Evolutionary conservation across 2,888 invertebrate genomes (phyloP), one percentile per base, ranked within the genome.

Genomic region (Dryomyza anilis): DNA sequence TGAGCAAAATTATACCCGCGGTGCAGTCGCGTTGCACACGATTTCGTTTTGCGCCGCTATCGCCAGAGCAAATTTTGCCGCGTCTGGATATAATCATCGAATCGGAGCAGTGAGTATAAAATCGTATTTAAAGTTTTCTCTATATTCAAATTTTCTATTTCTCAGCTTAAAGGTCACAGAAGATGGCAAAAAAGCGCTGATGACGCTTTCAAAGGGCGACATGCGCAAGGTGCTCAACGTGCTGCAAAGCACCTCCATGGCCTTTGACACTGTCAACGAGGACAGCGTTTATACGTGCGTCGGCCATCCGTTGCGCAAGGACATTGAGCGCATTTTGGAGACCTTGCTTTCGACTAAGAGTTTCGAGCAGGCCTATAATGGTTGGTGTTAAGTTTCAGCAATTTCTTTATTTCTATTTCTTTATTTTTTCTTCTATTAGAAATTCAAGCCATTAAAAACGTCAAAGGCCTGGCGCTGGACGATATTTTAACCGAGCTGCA

Each of bases 1-100:
- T 99, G 73, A 94, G 96, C 74, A 98, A 98, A 86, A 98, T 99
- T 68, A 99, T 98, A 75, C 99, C 99, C 16, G 98, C 99, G 4
- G 86, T 99, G 62, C 99, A 99, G 84, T 99, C 98, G 14, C 88
- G 99, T 73, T 99, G 98, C 83, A 99, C 98, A 0, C 88, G 96
- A 65, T 98, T 98, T 80, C 88, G 98, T 48, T 98, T 98, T 84
- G 97, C 95, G 3, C 98, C 98, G 2, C 85, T 98, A 3, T 87
- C 89, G 2, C 86, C 90, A 1, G 88, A 89, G 16, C 96, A 97
- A 84, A 97, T 99, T 77, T 77, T 95, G 61, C 98, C 98, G 0
- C 86, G 98, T 30, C 85, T 99, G 19, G 88, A 93, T 70, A 88
- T 92, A 77, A 93, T 99, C 27, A 89, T 95, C 16, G 84, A 89